Base-by-base conservation (phyloP, 2,797 vertebrate species). In the Lepidocolaptes lacrymiger region DNA sequence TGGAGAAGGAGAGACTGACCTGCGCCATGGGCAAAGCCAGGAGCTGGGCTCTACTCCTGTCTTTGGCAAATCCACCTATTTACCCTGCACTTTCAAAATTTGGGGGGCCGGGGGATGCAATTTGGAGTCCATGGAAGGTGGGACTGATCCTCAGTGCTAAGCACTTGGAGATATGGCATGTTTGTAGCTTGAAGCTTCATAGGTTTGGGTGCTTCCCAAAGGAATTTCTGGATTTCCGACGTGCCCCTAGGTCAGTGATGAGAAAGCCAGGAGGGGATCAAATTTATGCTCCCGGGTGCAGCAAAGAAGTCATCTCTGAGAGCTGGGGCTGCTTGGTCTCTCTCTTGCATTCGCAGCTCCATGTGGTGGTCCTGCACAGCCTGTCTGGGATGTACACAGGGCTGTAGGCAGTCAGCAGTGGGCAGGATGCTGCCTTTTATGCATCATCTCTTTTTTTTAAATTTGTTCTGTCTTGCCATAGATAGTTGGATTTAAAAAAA, bases 311-410 rank as follows among this genome's bases (percentile, higher is more conserved):
- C 41, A 19, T 12, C 10, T 39, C 27, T 37, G 5, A 34, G 28
- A n/a, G 15, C 22, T 0, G 5, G 21, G 6, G 12, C 0, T 66
- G 12, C 34, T 14, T 2, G 0, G 1, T 64, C 32, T 22, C 6
- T 66, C 7, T 22, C 6, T 19, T 37, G 14, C 0, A 0, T 6
- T 41, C 0, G 4, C 8, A 27, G 2, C 5, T 74, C n/a, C 7
- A 0, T 8, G 34, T 0, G 0, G 5, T 27, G 54, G 32, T 51
- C 20, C 2, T 1, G 67, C 62, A 48, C 34, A 51, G 18, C 68
- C 48, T 22, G 30, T 21, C n/a, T 3, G 1, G n/a, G 32, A 34
- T 44, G 51, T 5, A 7, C 67, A 24, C 2, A 9, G 52, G 36
- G 59, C n/a, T 51, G 2, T 28, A 44, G 14, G 15, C 44, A 34